Base-by-base conservation (phyloP, 2,888 invertebrate genomes). In the Tenthredo notha region DNA sequence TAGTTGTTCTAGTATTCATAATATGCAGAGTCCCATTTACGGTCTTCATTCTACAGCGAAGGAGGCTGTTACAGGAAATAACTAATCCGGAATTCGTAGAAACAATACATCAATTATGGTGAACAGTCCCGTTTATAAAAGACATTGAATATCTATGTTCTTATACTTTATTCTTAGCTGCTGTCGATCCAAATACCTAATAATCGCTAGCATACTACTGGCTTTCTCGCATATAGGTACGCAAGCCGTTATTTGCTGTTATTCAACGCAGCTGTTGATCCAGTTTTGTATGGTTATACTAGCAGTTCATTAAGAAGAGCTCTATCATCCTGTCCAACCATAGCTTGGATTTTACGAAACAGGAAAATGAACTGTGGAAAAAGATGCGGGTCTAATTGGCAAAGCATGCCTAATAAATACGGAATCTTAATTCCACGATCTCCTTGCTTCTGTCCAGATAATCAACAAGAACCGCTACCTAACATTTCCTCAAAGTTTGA, bases 1-100 rank as follows among this genome's bases (percentile, higher is more conserved):
- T 96, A 33, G 95, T 97, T 0, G 94, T 97, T 0, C 86, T 96
- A 0, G 95, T 95, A 0, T 96, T 97, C 86, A 95, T 96, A 74
- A 89, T 95, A 1, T 96, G 97, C 89, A 95, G 97, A 86, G 92
- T 97, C 4, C 97, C 97, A 0, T 97, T 97, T 88, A 97, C 97
- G 1, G 95, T 95, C 0, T 92, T 97, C 61, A 95, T 97, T 7
- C 96, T 97, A 88, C 95, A 95, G 92, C 94, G 96, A 80, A 95
- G 95, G 87, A 93, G 94, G 84, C 88, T 95, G 85, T 89, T 95
- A 82, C 92, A 93, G 84, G 88, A 88, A 2, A 91, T 93, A 58
- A 91, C 88, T 9, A 89, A 92, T 80, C 61, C 86, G 0, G 89
- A 89, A 37, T 88, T 88, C 84, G 89, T 88, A 5, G 86, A 88